Base-by-base conservation (phyloP, 2,888 invertebrate species). In the Hyposoter didymator region DNA sequence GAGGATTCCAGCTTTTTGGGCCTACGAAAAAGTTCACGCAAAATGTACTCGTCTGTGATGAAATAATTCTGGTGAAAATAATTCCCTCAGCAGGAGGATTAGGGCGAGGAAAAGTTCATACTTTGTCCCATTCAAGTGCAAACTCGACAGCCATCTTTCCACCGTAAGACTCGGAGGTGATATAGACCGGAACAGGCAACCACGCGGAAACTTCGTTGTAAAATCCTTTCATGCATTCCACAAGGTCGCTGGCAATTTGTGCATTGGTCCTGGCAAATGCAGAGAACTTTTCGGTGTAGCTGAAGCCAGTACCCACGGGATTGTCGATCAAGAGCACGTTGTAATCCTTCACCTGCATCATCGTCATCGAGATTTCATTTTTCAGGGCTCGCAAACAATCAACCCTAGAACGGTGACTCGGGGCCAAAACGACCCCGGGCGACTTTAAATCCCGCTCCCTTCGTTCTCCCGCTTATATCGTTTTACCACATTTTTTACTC, bases 141-240 rank as follows among this genome's bases (percentile, higher is more conserved):
- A 98, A 98, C 90, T 97, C 97, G 0, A 97, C 96, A 0, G 97
- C 97, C 98, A 98, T 98, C 94, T 98, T 99, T 1, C 98, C 98
- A 22, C 98, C 98, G 93, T 98, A 98, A 0, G 98, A 98, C 93
- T 99, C 98, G 35, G 97, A 97, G 90, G 97, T 97, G 85, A 98
- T 97, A 92, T 98, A 98, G 49, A 98, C 94, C 0, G 98, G 97
- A 0, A 97, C 95, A 12, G 94, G 94, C 92, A 95, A 95, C 91
- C 98, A 98, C 90, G 96, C 95, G 0, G 97, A 96, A 91, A 97
- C 94, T 17, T 94, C 92, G 19, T 94, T 90, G 88, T 97, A 96
- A 93, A 98, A 97, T 7, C 95, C 95, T 90, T 95, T 95, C 94
- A 98, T 95, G 55, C 97, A 95, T 75, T 95, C 95, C 0, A 98